A percentile compares a stretch with the other conserved stretches of the same genome.
phyloP scores from a whole-genome alignment of 2,113 vertebrate species.

The Sitta europaea region DNA sequence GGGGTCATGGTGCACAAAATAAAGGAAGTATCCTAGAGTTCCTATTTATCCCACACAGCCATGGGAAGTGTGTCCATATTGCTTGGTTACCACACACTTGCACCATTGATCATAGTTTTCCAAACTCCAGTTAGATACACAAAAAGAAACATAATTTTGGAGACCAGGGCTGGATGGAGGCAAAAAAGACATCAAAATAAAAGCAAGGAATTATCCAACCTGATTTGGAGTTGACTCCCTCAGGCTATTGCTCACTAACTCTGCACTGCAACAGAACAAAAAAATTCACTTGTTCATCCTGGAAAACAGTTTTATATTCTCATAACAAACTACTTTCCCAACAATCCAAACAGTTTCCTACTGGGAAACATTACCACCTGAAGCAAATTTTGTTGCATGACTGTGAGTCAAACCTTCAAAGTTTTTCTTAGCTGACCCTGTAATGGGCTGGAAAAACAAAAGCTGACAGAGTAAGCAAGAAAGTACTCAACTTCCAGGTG shows the following conservation, averaged over 20 bases:
- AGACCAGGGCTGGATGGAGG: background rate
- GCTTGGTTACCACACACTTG: background rate
- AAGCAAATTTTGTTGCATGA: conserved; percentile 44
- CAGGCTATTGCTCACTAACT: background rate
- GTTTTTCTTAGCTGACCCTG: conserved; percentile 26
- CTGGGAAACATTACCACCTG: conserved; percentile 47
- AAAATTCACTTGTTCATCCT: conserved; percentile 6
- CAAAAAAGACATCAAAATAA: background rate
- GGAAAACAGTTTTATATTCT: conserved; percentile 49
- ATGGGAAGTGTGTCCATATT: background rate
- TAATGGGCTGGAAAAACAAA: conserved; percentile 13
- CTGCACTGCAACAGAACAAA: background rate
- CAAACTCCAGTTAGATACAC: background rate
- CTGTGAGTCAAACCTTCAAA: conserved; percentile 48
- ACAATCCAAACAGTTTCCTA: background rate
- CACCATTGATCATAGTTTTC: background rate
- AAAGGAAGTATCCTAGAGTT: background rate
- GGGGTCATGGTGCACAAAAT: accelerated
- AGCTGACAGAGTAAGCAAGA: conserved; percentile 24
- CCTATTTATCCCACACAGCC: background rate
- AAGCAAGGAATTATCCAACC: background rate
- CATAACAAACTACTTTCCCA: conserved; percentile 50
- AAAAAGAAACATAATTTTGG: background rate
- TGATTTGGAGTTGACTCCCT: background rate
- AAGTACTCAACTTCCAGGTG: conserved; percentile 30